phyloP scores from a whole-genome alignment of 2,888 invertebrate genomes.

The Pardosa pseudoannulata region DNA sequence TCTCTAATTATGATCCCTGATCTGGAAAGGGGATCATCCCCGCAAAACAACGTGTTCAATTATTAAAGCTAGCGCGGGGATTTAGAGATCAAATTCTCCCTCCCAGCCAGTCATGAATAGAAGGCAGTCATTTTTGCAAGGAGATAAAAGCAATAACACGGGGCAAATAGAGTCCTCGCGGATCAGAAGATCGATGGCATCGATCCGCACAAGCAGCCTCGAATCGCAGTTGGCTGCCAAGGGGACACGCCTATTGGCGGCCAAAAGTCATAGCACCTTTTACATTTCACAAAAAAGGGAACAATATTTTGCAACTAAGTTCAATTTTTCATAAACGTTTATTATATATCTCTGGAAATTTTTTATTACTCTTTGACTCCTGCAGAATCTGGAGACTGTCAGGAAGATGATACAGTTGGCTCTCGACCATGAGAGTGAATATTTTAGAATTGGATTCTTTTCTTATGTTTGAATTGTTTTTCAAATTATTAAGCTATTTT shows the following conservation, averaged over 20 bases:
- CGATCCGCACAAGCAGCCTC: slow-evolving; percentile 49
- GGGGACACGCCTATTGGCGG: slow-evolving; percentile 50
- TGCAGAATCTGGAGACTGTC: no score
- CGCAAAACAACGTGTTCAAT: slow-evolving; percentile 53
- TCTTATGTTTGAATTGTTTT: no score
- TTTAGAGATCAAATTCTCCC: slow-evolving; percentile 37
- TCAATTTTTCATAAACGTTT: no score
- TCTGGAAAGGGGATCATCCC: slow-evolving; percentile 33
- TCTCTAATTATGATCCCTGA: slow-evolving; percentile 38
- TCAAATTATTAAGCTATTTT: no score
- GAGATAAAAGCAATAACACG: slow-evolving; percentile 67
- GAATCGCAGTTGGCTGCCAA: slow-evolving; percentile 26
- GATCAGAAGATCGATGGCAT: slow-evolving; percentile 48
- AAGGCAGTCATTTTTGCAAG: slow-evolving; percentile 53
- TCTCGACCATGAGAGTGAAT: no score
- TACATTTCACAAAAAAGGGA: no score
- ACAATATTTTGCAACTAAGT: no score
- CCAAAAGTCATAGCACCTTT: no score
- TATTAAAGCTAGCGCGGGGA: slow-evolving; percentile 43
- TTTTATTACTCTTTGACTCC: no score
- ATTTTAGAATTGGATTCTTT: no score
- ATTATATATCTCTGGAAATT: no score
- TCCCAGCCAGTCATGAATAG: slow-evolving; percentile 26
- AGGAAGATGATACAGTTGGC: no score
- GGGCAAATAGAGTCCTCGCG: slow-evolving; percentile 52